Evolutionary conservation across 2,797 vertebrate genomes (phyloP).

Genomic region (Choloepus didactylus): DNA sequence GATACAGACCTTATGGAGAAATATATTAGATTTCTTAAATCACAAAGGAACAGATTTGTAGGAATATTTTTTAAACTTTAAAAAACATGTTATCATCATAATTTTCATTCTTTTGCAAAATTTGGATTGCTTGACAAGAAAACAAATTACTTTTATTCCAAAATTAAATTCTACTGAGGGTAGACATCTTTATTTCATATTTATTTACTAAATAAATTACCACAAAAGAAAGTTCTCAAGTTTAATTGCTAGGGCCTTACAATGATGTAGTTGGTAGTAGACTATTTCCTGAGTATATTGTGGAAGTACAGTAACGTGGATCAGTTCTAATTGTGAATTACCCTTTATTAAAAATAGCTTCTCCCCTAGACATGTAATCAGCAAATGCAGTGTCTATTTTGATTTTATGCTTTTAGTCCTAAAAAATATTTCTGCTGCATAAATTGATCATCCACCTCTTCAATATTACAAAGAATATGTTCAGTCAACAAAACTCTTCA

Average conservation of each 20-base stretch:
- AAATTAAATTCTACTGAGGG: slow-evolving; percentile 8
- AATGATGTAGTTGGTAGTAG: background rate
- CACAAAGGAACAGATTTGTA: slow-evolving; percentile 27
- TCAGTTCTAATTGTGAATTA: background rate
- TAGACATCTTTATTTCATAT: background rate
- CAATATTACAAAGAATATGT: background rate
- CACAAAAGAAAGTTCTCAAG: background rate
- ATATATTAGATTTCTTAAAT: background rate
- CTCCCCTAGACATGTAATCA: slow-evolving; percentile 1
- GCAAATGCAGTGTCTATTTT: background rate
- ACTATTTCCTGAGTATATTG: background rate
- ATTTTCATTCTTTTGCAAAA: background rate
- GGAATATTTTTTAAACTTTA: slow-evolving; percentile 68
- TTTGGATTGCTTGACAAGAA: slow-evolving; percentile 52
- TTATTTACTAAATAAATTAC: background rate
- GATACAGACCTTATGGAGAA: slow-evolving; percentile 41
- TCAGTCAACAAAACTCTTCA: slow-evolving; percentile 19
- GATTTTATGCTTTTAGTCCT: slow-evolving; percentile 3
- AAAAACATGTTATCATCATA: slow-evolving; percentile 15
- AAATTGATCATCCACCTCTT: background rate
- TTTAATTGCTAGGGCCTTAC: background rate
- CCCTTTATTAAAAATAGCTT: slow-evolving; percentile 38
- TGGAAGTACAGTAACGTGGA: background rate
- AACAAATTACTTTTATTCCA: slow-evolving; percentile 60
- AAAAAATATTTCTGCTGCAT: background rate